Base-by-base conservation (phyloP, 64 coral and sea anemone genomes). In the Catalaphyllia jardinei region DNA sequence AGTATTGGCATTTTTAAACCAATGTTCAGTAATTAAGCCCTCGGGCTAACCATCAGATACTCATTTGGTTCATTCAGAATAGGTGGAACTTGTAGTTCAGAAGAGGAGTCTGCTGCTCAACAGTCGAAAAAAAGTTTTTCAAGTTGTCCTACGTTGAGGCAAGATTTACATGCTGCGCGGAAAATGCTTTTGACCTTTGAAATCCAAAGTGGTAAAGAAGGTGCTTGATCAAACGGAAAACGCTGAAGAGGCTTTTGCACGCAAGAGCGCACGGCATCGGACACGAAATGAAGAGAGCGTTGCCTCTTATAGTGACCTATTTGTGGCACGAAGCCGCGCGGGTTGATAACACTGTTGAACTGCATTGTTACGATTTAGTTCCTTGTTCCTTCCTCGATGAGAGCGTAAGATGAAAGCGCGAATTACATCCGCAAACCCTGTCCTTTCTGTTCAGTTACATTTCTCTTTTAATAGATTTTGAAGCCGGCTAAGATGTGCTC, bases 221-320 rank as follows among this genome's bases (percentile, higher is more conserved):
- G 62, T 71, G 33, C 63, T 85, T 71, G 35, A 29, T 85, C 18
- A 18, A 50, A 85, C 81, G 81, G 81, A 85, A 84, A 51, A 85
- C 22, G 29, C 29, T 22, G 2, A 85, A 39, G 67, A 51, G 67
- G 4, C 65, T 71, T 71, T 69, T 85, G 63, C 35, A 85, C 67
- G 81, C 81, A 71, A 33, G 33, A 85, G 11, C 64, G 60, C 8
- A 15, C 62, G 63, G 81, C 81, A 24, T 15, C 42, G 16, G 63
- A 28, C 81, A 85, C 81, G 81, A 85, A 85, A 85, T 64, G 63
- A 38, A 28, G 62, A 79, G n/a, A 85, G 62, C 63, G 19, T 85
- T 24, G 24, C 62, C 25, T 24, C 6, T 35, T 33, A 19, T 20
- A 83, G 67, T 7, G 27, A 33, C 13, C 38, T 65, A 13, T 64